phyloP scores from a whole-genome alignment of 2,113 vertebrate genomes.

The Stegastes partitus region DNA sequence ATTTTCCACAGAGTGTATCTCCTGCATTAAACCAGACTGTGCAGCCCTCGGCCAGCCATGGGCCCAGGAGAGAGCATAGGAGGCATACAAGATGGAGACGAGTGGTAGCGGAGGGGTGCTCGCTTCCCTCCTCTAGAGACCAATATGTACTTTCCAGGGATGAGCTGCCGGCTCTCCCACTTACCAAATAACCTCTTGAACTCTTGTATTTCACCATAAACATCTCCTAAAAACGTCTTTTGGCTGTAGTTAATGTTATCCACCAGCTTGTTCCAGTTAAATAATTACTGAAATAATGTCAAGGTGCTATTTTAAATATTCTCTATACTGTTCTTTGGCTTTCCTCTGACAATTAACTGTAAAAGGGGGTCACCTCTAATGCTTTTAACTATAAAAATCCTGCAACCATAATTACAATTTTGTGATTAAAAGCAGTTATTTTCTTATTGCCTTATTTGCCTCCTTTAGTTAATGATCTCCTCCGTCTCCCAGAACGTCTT shows the following conservation, averaged over 20 bases:
- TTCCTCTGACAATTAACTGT: not conserved
- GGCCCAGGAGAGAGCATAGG: constrained; percentile 39
- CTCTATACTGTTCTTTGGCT: not conserved
- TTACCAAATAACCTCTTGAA: constrained; percentile 55
- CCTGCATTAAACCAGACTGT: constrained; percentile 43
- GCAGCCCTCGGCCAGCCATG: constrained; percentile 38
- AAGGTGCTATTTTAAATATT: not conserved
- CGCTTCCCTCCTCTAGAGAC: constrained; percentile 25
- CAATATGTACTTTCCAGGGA: constrained; percentile 28
- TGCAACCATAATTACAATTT: constrained; percentile 20
- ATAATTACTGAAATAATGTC: constrained; percentile 12
- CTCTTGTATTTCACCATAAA: constrained; percentile 14
- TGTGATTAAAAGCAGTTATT: constrained; percentile 25
- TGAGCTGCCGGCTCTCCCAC: constrained; percentile 13
- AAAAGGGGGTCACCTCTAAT: not conserved
- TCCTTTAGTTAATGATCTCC: not conserved
- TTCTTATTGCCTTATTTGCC: constrained; percentile 36
- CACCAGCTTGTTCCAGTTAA: constrained; percentile 7
- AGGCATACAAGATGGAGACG: constrained; percentile 46
- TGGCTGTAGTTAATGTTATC: not conserved
- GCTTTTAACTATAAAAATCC: constrained; percentile 27
- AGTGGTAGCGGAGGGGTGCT: constrained; percentile 25
- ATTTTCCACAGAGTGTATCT: constrained; percentile 67
- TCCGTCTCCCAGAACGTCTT: constrained; percentile 50
- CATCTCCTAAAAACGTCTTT: constrained; percentile 18